phyloP scores from a whole-genome alignment of 2,797 vertebrate genomes.

The Fratercula arctica region DNA sequence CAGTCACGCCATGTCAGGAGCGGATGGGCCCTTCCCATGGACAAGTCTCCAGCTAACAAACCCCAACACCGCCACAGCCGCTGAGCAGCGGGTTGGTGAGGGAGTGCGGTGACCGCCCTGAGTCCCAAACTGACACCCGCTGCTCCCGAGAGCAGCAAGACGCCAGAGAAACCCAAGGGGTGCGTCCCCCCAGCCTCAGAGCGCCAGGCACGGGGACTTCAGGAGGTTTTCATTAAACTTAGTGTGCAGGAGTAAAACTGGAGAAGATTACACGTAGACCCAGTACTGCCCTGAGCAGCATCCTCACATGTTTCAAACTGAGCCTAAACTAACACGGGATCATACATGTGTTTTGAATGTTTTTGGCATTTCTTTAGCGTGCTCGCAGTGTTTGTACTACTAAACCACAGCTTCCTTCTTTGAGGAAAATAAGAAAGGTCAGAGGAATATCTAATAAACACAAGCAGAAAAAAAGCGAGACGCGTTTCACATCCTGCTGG shows the following conservation, averaged over 20 bases:
- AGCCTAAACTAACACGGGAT: background rate
- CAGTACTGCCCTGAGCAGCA: background rate
- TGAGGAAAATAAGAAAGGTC: background rate
- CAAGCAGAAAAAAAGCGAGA: background rate
- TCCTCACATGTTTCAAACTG: background rate
- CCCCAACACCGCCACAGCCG: rapidly evolving
- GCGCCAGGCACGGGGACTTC: background rate
- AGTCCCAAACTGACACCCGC: rapidly evolving
- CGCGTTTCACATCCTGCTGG: background rate
- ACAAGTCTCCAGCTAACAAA: background rate
- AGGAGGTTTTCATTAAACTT: background rate
- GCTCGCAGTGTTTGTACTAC: background rate
- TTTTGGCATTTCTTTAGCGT: constrained; percentile 18
- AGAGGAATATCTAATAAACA: background rate
- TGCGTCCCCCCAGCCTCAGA: rapidly evolving
- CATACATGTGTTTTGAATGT: constrained; percentile 4
- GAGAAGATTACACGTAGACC: rapidly evolving
- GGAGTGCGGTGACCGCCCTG: rapidly evolving
- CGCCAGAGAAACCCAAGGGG: rapidly evolving
- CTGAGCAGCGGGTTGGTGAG: rapidly evolving
- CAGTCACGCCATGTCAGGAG: rapidly evolving
- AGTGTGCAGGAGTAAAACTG: rapidly evolving
- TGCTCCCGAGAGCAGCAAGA: rapidly evolving
- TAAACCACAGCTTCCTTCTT: constrained; percentile 48
- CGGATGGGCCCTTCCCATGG: rapidly evolving